Conservation (phyloP, 2,113 vertebrate genomes). For the Hymenochirus boettgeri region DNA sequence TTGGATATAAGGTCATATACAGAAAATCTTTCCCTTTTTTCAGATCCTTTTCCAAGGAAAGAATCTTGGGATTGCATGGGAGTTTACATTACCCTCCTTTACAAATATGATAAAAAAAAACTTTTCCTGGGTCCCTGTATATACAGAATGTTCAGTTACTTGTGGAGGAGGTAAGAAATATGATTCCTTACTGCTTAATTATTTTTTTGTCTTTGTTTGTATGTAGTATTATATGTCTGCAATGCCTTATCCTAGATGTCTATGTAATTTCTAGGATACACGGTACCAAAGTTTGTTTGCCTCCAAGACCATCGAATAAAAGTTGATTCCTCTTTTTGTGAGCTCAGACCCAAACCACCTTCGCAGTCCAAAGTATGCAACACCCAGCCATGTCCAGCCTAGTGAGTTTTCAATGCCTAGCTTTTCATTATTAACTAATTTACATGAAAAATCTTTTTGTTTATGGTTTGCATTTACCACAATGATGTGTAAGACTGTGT, state of each 20-base stretch:
- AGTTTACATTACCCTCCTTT: conserved; percentile 79
- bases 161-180: conserved; percentile 82
- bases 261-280: conserved; percentile 68
- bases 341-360: conserved; percentile 65
- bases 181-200: neutral
- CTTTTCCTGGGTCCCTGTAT: conserved; percentile 79
- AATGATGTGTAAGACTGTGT: no score
- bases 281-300: conserved; percentile 83
- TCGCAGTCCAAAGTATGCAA: conserved; percentile 82
- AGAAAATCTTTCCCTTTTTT: neutral
- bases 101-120: conserved; percentile 59
- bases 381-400: conserved; percentile 83
- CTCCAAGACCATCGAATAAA: conserved; percentile 77
- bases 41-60: conserved; percentile 92
- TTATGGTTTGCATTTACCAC: no score
- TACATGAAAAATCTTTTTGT: no score
- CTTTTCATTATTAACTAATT: no score
- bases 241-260: conserved; percentile 4
- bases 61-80: conserved; percentile 89
- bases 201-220: neutral
- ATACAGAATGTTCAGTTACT: conserved; percentile 80
- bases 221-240: neutral
- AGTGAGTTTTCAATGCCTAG: conserved; percentile 68
- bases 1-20: no score
- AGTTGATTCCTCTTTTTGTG: conserved; percentile 84